Conservation (phyloP, 2,797 vertebrate species). For the Rhabdophis nuchalis region DNA sequence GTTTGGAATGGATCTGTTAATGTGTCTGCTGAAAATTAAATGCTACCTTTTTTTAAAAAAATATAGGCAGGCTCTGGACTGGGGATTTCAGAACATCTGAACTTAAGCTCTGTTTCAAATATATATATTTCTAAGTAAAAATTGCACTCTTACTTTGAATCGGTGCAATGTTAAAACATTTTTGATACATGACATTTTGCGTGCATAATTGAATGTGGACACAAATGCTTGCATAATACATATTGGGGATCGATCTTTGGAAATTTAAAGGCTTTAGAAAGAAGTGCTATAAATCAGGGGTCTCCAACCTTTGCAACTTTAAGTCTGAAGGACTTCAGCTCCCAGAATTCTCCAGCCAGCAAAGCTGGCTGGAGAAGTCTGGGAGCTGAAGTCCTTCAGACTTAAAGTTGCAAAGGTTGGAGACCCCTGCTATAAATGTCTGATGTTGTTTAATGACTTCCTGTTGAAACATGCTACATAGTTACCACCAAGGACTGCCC, state of each 20-base stretch:
- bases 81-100: background rate
- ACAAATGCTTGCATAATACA: background rate
- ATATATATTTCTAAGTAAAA: background rate
- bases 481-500: background rate
- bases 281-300: background rate
- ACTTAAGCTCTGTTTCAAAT: background rate
- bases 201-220: background rate
- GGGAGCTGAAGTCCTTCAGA: too few relatives aligned
- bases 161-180: background rate
- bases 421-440: background rate
- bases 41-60: too few relatives aligned
- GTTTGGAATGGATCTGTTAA: background rate
- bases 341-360: too few relatives aligned
- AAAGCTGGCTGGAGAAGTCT: too few relatives aligned
- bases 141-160: background rate
- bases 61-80: background rate
- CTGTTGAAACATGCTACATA: background rate
- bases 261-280: conserved; percentile 25
- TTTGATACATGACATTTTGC: background rate
- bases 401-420: too few relatives aligned
- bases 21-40: background rate
- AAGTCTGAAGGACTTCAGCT: too few relatives aligned
- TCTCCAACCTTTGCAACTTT: too few relatives aligned
- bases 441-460: background rate
- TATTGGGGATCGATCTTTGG: background rate